phyloP scores from a whole-genome alignment of 1,140 invertebrate genomes.

The Drosophila kanapiae region DNA sequence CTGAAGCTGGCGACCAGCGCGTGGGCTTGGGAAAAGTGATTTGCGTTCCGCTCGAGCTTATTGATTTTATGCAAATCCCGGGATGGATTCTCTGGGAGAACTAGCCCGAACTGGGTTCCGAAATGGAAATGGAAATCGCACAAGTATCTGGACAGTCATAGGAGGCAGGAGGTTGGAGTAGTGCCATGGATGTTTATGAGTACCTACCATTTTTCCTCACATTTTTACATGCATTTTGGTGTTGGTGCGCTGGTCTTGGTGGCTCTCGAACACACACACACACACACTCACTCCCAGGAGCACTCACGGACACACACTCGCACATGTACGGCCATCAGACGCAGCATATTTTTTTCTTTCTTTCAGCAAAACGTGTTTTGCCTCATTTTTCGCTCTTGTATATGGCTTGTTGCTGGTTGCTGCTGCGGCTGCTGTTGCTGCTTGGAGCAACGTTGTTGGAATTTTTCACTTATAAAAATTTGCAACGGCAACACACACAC shows the following conservation, averaged over 20 bases:
- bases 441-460: conserved; percentile 73
- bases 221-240: conserved; percentile 58
- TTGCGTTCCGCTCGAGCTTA: conserved; percentile 26
- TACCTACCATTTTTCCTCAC: conserved; percentile 74
- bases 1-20: not conserved
- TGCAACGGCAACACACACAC: conserved; percentile 58
- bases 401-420: conserved; percentile 54
- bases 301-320: conserved; percentile 50
- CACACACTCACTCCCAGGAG: conserved; percentile 45
- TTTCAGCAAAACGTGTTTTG: conserved; percentile 80
- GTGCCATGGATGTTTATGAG: conserved; percentile 37
- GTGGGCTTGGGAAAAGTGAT: conserved; percentile 39
- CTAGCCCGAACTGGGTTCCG: not conserved
- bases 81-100: not conserved
- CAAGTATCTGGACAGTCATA: conserved; percentile 2
- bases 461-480: conserved; percentile 82
- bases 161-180: no score
- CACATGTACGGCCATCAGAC: conserved; percentile 18
- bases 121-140: conserved; percentile 16
- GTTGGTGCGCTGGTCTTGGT: conserved; percentile 6
- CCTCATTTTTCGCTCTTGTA: conserved; percentile 79
- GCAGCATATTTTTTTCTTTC: conserved; percentile 64
- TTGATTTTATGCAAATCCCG: conserved; percentile 40
- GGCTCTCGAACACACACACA: conserved; percentile 39
- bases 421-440: conserved; percentile 14